Evolutionary conservation across 2,797 vertebrate genomes (phyloP).

Genomic region (Calcarius lapponicus): DNA sequence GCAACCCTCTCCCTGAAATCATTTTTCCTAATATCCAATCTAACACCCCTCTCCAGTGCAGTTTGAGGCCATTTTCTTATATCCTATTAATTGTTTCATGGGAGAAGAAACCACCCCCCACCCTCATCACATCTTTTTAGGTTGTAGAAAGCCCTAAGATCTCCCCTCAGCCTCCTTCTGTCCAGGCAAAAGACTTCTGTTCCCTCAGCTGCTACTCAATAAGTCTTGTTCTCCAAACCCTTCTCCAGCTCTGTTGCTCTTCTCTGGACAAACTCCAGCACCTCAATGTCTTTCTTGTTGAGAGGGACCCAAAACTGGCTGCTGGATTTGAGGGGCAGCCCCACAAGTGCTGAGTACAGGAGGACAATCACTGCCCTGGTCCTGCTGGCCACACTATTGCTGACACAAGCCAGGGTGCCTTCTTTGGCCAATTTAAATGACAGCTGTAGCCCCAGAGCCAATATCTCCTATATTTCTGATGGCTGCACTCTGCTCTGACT

Average conservation of each 20-base stretch:
- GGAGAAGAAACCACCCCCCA: background rate
- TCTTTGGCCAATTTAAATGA: background rate
- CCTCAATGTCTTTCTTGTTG: background rate
- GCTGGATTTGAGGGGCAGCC: background rate
- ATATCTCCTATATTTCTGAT: fast-evolving
- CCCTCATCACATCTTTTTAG: background rate
- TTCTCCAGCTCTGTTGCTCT: background rate
- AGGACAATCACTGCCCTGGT: background rate
- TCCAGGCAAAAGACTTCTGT: background rate
- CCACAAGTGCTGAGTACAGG: background rate
- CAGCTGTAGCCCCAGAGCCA: fast-evolving
- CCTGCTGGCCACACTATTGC: background rate
- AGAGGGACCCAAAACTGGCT: background rate
- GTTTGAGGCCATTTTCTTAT: background rate
- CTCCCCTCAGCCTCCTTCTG: background rate
- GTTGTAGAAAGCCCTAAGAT: background rate
- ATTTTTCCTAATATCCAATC: background rate
- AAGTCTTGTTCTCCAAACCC: background rate
- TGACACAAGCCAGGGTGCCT: background rate
- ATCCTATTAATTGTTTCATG: background rate
- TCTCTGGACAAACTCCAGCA: background rate
- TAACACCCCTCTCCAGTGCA: no score
- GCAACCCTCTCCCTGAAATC: background rate
- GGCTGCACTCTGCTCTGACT: background rate
- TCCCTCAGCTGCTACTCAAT: background rate